phyloP scores from a whole-genome alignment of 2,113 vertebrate genomes.

The Melanotaenia duboulayi region DNA sequence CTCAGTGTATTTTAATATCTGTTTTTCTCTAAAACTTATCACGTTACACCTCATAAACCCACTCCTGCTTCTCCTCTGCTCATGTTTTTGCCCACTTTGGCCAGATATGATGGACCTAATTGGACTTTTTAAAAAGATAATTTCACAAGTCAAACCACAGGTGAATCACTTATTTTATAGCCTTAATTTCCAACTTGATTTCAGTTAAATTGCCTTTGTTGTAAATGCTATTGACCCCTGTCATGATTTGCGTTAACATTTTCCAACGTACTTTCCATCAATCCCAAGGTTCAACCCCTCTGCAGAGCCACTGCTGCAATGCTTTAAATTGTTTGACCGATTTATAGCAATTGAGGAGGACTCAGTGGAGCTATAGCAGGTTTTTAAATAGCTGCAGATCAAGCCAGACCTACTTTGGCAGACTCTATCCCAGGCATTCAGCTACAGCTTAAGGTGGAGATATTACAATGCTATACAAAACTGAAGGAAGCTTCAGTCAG shows the following conservation, averaged over 20 bases:
- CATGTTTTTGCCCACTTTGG: background rate
- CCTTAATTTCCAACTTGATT: background rate
- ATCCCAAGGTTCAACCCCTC: constrained; percentile 3
- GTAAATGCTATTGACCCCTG: background rate
- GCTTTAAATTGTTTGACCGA: constrained; percentile 65
- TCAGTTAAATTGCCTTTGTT: background rate
- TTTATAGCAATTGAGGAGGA: constrained; percentile 49
- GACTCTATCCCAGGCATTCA: constrained; percentile 14
- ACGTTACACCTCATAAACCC: constrained; percentile 8
- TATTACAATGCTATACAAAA: constrained; percentile 6
- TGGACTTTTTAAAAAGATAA: background rate
- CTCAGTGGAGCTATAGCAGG: constrained; percentile 53
- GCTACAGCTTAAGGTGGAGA: constrained; percentile 45
- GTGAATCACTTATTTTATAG: constrained; percentile 23
- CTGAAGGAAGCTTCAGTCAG: constrained; percentile 12
- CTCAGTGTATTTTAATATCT: background rate
- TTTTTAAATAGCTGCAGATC: constrained; percentile 73
- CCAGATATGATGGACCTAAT: background rate
- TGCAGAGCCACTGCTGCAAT: constrained; percentile 37
- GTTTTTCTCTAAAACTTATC: background rate
- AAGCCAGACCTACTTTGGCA: constrained; percentile 70
- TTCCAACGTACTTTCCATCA: background rate
- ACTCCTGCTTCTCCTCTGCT: background rate
- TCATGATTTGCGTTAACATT: constrained; percentile 20
- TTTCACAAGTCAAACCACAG: background rate